Percentiles rank a stretch among this genome's conserved stretches.
Evolutionary conservation across 2,113 vertebrate species (phyloP).

Genomic region (Martes martes): DNA sequence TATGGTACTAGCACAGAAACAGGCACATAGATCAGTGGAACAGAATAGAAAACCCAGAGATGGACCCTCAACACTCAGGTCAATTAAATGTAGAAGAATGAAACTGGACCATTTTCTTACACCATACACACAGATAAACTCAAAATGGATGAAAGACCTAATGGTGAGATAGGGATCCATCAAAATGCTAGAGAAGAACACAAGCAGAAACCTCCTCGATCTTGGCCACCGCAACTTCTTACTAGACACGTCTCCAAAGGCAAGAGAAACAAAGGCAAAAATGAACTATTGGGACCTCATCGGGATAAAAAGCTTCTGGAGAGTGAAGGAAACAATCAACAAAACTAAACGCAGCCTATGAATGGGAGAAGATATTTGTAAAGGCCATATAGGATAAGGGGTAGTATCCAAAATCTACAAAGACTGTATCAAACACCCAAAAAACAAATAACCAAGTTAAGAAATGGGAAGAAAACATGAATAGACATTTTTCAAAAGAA

Average conservation of each 20-base stretch:
- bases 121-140: not conserved
- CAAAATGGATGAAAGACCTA: not conserved
- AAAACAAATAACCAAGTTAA: not conserved
- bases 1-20: no score
- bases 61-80: no score
- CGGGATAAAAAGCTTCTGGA: not conserved
- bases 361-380: not conserved
- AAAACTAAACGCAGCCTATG: not conserved
- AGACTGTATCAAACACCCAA: not conserved
- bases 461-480: not conserved
- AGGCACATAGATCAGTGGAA: no score
- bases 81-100: no score
- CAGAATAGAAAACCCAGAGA: no score
- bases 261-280: not conserved
- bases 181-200: not conserved
- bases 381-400: not conserved
- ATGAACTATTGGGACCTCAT: not conserved
- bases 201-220: not conserved
- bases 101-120: no score
- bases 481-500: not conserved
- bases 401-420: not conserved
- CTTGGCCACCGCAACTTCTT: not conserved
- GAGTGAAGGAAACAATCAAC: not conserved
- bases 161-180: not conserved
- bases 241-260: not conserved